Evolutionary conservation across 1,140 invertebrate genomes (phyloP).

Genomic region (Bombus picipes): DNA sequence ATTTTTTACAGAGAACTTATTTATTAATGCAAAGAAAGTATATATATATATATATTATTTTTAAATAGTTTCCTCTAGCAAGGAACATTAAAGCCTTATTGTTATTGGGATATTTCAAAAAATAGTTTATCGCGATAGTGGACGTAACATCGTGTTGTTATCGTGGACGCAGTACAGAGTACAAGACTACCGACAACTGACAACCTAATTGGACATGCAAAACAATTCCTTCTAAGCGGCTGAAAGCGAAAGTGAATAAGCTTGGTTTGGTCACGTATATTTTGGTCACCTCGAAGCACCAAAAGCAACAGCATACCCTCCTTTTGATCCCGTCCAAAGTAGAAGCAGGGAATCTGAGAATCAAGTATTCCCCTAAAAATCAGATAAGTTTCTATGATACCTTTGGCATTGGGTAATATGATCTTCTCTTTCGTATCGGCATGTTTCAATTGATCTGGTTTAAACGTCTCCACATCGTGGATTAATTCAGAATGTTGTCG

Average conservation of each 20-base stretch:
- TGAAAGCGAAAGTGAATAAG: slow-evolving; percentile 32
- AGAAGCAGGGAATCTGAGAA: not conserved
- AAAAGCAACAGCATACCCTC: slow-evolving; percentile 4
- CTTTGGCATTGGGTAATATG: slow-evolving; percentile 90
- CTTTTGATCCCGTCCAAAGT: not conserved
- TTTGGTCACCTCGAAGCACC: slow-evolving; percentile 30
- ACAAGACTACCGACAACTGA: not conserved
- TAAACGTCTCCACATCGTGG: slow-evolving; percentile 89
- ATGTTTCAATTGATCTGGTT: slow-evolving; percentile 87
- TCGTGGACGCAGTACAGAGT: not conserved
- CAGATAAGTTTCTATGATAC: slow-evolving; percentile 80
- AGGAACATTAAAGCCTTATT: not conserved
- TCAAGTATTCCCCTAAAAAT: not conserved
- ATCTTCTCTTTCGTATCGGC: slow-evolving; percentile 91
- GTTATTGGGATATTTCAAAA: slow-evolving; percentile 8
- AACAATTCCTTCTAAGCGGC: slow-evolving; percentile 4
- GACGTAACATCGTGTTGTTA: slow-evolving; percentile 1
- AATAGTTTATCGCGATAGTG: not conserved
- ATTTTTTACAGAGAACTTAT: not conserved
- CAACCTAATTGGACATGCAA: slow-evolving; percentile 19
- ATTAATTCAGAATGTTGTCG: slow-evolving; percentile 88
- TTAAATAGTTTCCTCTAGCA: not conserved
- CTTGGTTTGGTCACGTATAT: not conserved
- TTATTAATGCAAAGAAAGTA: not conserved
- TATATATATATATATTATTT: not conserved